Evolutionary conservation across 2,888 invertebrate species (phyloP), one percentile per base, ranked within the genome.

Genomic region (Antheraea yamamai): DNA sequence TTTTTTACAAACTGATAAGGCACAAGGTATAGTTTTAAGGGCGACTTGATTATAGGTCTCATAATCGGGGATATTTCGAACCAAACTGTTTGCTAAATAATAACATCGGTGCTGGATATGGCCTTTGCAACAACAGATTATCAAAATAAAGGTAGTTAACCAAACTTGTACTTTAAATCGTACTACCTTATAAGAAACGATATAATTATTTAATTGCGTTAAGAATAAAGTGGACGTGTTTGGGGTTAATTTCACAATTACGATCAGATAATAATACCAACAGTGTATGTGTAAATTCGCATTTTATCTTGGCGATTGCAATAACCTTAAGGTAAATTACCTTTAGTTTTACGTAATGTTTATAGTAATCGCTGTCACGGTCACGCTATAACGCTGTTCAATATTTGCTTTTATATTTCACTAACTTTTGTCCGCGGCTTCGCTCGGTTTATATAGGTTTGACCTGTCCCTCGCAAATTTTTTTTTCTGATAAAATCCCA

Each of bases 291-390:
- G n/a, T 58, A 30, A 66, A 30, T 66, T 66, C 66, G 66, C 66
- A 30, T 30, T 66, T 66, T 26, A 30, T 66, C 30, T 26, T 26
- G 66, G 66, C 4, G 72, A 77, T 75, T 74, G 76, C 73, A 77
- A 75, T 74, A 76, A 74, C 74, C 58, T 76, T 76, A 55, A 35
- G 66, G 20, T 58, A 66, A 64, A 66, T 66, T 66, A 18, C 66
- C 26, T 30, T 30, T 14, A 30, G 30, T 30, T 66, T 66, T 66
- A 30, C 26, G 20, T 18, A 47, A 74, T 73, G 74, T 74, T 68
- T 73, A 75, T 58, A 66, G 76, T 73, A 74, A 71, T 77, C 74
- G 73, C 64, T 55, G 71, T 73, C 75, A 74, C 47, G 74, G 73
- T 66, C 74, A 74, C 73, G 47, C 26, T 35, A 52, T 66, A 66